Evolutionary conservation across 2,888 invertebrate genomes (phyloP).

Genomic region (Thyatira batis): DNA sequence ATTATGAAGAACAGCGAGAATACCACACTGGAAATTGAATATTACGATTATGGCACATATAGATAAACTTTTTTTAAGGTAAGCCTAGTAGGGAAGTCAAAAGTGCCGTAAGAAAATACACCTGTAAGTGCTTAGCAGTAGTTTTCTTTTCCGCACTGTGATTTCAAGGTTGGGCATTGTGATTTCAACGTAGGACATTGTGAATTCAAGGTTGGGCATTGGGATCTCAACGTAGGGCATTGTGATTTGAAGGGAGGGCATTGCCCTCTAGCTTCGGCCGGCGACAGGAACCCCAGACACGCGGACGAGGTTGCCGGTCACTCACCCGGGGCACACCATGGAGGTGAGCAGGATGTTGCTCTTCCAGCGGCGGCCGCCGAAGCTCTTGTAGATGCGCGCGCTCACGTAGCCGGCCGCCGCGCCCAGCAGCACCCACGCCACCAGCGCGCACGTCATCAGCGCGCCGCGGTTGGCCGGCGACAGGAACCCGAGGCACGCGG

Average conservation of each 20-base stretch:
- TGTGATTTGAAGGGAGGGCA: too few relatives aligned
- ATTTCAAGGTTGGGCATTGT: too few relatives aligned
- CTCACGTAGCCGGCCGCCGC: constrained; percentile 98
- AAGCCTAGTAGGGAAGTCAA: too few relatives aligned
- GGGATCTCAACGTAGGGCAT: too few relatives aligned
- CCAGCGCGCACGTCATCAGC: constrained; percentile 98
- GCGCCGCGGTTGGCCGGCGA: constrained; percentile 99
- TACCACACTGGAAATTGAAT: constrained; percentile 87
- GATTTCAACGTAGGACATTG: too few relatives aligned
- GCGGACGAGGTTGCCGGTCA: constrained; percentile 3
- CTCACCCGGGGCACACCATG: constrained; percentile 97
- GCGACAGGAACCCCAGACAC: too few relatives aligned
- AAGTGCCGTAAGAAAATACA: too few relatives aligned
- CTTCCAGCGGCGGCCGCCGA: constrained; percentile 99
- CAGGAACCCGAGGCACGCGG: constrained; percentile 99
- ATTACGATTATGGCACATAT: background rate
- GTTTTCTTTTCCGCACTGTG: too few relatives aligned
- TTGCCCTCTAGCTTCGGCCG: too few relatives aligned
- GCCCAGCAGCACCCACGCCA: constrained; percentile 97
- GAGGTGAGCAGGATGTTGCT: constrained; percentile 98
- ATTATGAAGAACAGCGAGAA: constrained; percentile 98
- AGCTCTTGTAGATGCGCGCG: constrained; percentile 98
- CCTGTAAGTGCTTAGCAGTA: too few relatives aligned
- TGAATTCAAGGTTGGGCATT: too few relatives aligned
- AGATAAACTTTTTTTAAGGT: background rate